phyloP scores from a whole-genome alignment of 2,888 invertebrate genomes.

The Omphaloscelis lunosa region DNA sequence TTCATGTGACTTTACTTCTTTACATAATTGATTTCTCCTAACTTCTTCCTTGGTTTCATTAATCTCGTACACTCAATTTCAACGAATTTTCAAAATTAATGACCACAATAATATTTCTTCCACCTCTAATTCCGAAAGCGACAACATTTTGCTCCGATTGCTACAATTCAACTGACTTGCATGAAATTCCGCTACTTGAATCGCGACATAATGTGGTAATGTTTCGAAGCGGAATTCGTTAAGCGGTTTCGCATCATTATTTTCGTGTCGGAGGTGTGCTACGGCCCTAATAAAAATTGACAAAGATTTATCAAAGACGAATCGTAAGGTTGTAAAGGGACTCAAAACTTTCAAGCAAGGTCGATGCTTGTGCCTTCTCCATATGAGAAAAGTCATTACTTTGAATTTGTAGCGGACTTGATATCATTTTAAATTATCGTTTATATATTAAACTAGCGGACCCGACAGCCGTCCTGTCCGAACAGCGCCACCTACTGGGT shows the following conservation, averaged over 20 bases:
- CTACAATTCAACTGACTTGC: not conserved
- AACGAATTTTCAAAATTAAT: not conserved
- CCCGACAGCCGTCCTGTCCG: too few relatives aligned
- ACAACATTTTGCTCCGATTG: not conserved
- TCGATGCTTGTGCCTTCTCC: not conserved
- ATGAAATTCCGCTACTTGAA: not conserved
- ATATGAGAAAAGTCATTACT: not conserved
- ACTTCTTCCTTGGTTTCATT: too few relatives aligned
- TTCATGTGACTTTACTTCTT: not conserved
- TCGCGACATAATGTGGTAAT: not conserved
- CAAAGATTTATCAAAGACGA: not conserved
- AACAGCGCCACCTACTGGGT: too few relatives aligned
- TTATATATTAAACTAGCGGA: too few relatives aligned
- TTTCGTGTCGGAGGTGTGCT: not conserved
- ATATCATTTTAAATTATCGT: too few relatives aligned
- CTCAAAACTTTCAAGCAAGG: not conserved
- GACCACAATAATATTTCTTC: not conserved
- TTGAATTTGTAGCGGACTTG: not conserved
- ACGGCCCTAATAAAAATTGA: not conserved
- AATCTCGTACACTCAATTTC: not conserved
- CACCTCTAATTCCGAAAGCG: not conserved
- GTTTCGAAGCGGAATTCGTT: not conserved
- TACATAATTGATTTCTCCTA: too few relatives aligned
- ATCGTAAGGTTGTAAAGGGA: not conserved
- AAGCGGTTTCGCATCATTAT: not conserved